Evolutionary conservation across 1,140 invertebrate species (phyloP), one percentile per base, ranked within the genome.

Genomic region (Drosophila rhopaloa): DNA sequence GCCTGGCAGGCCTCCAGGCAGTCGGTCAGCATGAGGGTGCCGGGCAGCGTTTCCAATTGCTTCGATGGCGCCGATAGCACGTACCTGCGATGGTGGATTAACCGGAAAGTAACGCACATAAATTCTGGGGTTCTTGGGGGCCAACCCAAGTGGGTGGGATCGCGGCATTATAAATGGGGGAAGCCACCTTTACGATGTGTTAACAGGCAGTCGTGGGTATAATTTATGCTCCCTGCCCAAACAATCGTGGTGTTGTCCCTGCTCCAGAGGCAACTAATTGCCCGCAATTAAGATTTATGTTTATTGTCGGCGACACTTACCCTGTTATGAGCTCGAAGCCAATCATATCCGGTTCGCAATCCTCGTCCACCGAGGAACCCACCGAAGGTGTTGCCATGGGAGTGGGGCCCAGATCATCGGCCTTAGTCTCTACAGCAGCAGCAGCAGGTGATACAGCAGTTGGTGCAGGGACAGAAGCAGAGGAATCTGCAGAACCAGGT

Each of bases 291-390:
- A 72, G 58, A 78, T 77, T 63, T 63, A 78, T 59, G 53, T n/a
- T 56, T 11, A 38, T 11, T 5, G 40, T 27, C 54, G 27, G 71
- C 58, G 73, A 76, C 73, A 88, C 91, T 94, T 92, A 94, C 94
- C 97, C 97, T 73, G 97, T 98, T 81, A 98, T 95, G 68, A 98
- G 94, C 93, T 98, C 97, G 92, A 98, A 98, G 79, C 96, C 96
- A 73, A 97, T 96, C 95, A 97, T 97, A 93, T 97, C 96, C 55
- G 96, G 95, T 91, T 97, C 96, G 91, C 96, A 97, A 88, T 97
- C 96, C 74, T 96, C 96, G 16, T 91, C 90, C 44, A 43, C 16
- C 60, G 55, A 63, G 61, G 78, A 55, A 41, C 71, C 76, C 37
- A 66, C 61, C 13, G 60, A 71, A 43, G 81, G 60, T 50, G 81